These are phyloP conservation scores for Clamator glandarius DNA, from an alignment of 2,797 vertebrate genomes.

Conservation along the genomic window DNA sequence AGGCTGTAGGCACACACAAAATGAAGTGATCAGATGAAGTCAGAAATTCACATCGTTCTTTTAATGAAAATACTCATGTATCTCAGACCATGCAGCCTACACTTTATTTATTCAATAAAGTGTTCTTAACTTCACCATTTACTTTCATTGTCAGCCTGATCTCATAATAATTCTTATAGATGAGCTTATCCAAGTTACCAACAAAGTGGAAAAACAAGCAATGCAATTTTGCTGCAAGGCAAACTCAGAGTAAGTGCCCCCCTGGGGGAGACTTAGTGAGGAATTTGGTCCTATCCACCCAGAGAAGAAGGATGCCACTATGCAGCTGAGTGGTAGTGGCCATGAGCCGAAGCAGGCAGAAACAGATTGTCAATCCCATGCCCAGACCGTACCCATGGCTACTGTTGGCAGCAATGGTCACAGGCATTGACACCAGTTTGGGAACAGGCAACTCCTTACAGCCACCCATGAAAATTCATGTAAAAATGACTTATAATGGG, in stretches of 20 bases:
- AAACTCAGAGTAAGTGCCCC: not conserved
- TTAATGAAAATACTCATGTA: not conserved
- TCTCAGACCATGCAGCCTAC: not conserved
- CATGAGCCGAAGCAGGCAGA: not conserved
- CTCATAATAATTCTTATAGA: not conserved
- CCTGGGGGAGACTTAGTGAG: not conserved
- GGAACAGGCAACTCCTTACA: not conserved
- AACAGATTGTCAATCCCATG: not conserved
- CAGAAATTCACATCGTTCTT: not conserved
- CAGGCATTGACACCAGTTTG: not conserved
- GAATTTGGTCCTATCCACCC: not conserved
- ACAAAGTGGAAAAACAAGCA: not conserved
- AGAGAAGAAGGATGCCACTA: not conserved
- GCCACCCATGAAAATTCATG: not conserved
- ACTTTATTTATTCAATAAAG: not conserved
- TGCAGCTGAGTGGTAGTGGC: rapidly evolving
- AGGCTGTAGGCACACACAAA: not conserved
- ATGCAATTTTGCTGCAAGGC: not conserved
- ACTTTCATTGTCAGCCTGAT: not conserved
- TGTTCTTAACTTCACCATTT: not conserved
- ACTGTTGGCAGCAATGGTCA: not conserved
- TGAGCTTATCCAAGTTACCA: not conserved
- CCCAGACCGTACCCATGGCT: not conserved
- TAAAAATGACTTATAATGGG: not conserved
- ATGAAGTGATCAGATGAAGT: not conserved